Conservation (phyloP, 1,140 invertebrate genomes). For the Hestina assimilis region DNA sequence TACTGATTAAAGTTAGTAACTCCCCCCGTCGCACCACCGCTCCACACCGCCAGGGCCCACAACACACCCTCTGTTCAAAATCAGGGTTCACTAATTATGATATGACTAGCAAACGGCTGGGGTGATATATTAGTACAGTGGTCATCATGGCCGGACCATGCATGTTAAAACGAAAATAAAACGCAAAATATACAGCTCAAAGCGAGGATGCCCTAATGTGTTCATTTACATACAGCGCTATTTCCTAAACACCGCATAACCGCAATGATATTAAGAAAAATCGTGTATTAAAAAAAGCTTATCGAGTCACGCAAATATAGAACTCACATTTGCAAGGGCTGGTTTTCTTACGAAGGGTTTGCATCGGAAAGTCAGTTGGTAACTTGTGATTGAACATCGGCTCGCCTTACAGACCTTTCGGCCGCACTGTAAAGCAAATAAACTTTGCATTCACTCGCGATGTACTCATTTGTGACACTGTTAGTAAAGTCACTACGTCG, state of each 20-base stretch:
- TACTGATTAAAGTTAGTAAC: slow-evolving; percentile 57
- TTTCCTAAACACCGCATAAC: slow-evolving; percentile 58
- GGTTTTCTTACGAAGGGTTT: slow-evolving; percentile 92
- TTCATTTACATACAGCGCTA: slow-evolving; percentile 59
- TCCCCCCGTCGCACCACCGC: slow-evolving; percentile 44
- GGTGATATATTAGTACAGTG: slow-evolving; percentile 46
- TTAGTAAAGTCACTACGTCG: slow-evolving; percentile 28
- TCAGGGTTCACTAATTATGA: slow-evolving; percentile 69
- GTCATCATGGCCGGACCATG: slow-evolving; percentile 55
- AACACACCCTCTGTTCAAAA: slow-evolving; percentile 73
- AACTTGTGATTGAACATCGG: slow-evolving; percentile 77
- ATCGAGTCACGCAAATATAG: slow-evolving; percentile 40
- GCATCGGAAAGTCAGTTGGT: slow-evolving; percentile 83
- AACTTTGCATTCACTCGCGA: slow-evolving; percentile 49
- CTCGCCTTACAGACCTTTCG: slow-evolving; percentile 40
- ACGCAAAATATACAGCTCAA: slow-evolving; percentile 63
- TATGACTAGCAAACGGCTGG: slow-evolving; percentile 52
- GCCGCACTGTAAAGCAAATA: slow-evolving; percentile 64
- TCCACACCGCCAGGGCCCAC: slow-evolving; percentile 49
- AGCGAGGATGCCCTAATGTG: slow-evolving; percentile 63
- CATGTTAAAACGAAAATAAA: slow-evolving; percentile 59
- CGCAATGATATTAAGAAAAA: slow-evolving; percentile 42
- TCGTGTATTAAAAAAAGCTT: slow-evolving; percentile 37
- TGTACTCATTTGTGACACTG: slow-evolving; percentile 39
- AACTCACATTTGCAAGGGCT: slow-evolving; percentile 94